phyloP scores from a whole-genome alignment of 2,797 vertebrate species.

The Myiothlypis coronata region DNA sequence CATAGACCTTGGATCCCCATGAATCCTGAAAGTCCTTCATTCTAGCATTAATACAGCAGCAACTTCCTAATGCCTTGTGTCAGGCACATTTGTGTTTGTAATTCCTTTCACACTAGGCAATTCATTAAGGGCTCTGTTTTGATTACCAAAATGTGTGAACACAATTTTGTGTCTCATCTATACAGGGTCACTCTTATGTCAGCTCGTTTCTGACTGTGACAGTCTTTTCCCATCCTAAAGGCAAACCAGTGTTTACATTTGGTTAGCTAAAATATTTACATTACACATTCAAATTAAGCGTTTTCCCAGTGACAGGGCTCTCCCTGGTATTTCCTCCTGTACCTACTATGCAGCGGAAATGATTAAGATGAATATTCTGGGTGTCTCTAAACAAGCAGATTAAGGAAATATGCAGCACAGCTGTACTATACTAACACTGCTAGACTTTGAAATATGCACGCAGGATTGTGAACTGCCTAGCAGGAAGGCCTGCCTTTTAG shows the following conservation, averaged over 20 bases:
- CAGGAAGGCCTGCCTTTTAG: neutral
- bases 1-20: fast-evolving
- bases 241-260: slow-evolving; percentile 45
- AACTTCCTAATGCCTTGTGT: neutral
- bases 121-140: slow-evolving; percentile 50
- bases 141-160: slow-evolving; percentile 53
- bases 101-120: slow-evolving; percentile 41
- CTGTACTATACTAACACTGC: neutral
- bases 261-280: slow-evolving; percentile 63
- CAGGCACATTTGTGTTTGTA: slow-evolving; percentile 24
- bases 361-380: neutral
- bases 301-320: slow-evolving; percentile 39
- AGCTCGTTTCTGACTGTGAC: neutral
- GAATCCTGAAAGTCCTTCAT: neutral
- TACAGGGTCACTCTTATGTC: slow-evolving; percentile 46
- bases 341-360: slow-evolving; percentile 25
- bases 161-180: slow-evolving; percentile 41
- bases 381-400: slow-evolving; percentile 13
- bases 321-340: slow-evolving; percentile 58
- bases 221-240: slow-evolving; percentile 43
- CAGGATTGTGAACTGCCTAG: neutral
- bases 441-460: neutral
- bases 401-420: neutral
- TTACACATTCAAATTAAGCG: slow-evolving; percentile 45
- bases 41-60: neutral